Conservation (phyloP, 2,797 vertebrate species). For the Enoplosus armatus region DNA sequence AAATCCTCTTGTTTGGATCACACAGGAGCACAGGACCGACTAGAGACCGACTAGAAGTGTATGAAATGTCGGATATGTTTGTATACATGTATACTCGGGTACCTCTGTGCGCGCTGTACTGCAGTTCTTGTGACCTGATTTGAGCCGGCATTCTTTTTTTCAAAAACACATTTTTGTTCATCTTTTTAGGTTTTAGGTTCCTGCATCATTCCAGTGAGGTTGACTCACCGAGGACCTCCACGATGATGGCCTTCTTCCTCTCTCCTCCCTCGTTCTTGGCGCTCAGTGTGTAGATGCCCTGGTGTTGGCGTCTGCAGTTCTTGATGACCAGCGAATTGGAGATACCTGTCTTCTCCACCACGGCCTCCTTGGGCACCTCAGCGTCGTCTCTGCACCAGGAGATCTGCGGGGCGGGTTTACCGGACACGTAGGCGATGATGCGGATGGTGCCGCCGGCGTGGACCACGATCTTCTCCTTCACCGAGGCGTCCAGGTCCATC, state of each 20-base stretch:
- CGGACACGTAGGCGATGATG: conserved; percentile 97
- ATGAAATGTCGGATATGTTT: not conserved
- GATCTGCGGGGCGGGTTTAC: conserved; percentile 94
- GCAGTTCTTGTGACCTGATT: too few relatives aligned
- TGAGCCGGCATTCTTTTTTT: not conserved
- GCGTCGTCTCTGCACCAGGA: conserved; percentile 92
- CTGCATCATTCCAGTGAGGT: not conserved
- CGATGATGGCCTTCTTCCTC: conserved; percentile 94
- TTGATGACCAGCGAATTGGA: conserved; percentile 97
- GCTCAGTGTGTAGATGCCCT: conserved; percentile 94
- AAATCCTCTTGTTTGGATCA: too few relatives aligned
- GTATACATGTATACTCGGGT: too few relatives aligned
- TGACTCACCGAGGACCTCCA: conserved; percentile 95
- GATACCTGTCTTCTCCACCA: conserved; percentile 94
- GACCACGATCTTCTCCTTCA: conserved; percentile 97
- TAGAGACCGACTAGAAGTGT: too few relatives aligned
- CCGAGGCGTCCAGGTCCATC: conserved; percentile 94
- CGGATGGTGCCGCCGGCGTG: conserved; percentile 97
- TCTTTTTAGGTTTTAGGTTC: too few relatives aligned
- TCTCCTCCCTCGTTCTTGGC: conserved; percentile 98
- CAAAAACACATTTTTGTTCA: not conserved
- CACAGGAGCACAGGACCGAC: too few relatives aligned
- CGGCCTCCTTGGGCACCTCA: conserved; percentile 92
- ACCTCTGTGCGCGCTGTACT: too few relatives aligned
- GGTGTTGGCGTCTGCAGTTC: conserved; percentile 93